phyloP scores from a whole-genome alignment of 2,797 vertebrate species.

The Acipenser oxyrinchus region DNA sequence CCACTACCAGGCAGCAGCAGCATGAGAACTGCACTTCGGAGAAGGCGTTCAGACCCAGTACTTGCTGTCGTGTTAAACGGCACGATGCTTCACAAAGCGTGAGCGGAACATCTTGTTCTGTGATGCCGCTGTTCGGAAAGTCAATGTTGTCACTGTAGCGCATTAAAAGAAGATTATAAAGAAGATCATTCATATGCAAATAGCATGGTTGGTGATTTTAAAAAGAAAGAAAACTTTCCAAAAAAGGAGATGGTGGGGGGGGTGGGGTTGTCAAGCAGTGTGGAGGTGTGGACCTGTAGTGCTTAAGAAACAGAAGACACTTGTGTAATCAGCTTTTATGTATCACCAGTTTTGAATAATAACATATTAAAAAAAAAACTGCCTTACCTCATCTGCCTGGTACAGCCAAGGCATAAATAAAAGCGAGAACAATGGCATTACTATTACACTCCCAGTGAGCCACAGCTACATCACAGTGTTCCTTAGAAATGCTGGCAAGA shows the following conservation, averaged over 20 bases:
- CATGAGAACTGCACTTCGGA: conserved; percentile 23
- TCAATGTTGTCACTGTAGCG: conserved; percentile 75
- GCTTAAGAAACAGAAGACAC: conserved; percentile 85
- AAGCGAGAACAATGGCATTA: conserved; percentile 91
- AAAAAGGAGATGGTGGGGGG: conserved; percentile 44
- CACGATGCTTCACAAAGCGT: conserved; percentile 37
- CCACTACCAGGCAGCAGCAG: no score
- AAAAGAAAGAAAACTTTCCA: conserved; percentile 64
- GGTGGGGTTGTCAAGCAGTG: conserved; percentile 51
- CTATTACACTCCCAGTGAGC: conserved; percentile 78
- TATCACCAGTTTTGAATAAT: conserved; percentile 96
- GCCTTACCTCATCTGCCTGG: conserved; percentile 96
- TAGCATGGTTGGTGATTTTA: conserved; percentile 65
- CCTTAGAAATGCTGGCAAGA: conserved; percentile 97
- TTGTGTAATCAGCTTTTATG: conserved; percentile 96
- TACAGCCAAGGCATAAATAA: conserved; percentile 96
- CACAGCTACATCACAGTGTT: conserved; percentile 85
- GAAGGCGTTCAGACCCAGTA: no score
- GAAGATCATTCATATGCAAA: conserved; percentile 75
- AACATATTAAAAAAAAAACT: conserved; percentile 78
- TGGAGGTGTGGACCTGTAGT: conserved; percentile 65
- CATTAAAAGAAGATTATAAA: conserved; percentile 81
- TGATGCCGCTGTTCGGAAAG: conserved; percentile 44
- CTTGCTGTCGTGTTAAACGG: conserved; percentile 18
- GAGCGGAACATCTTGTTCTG: conserved; percentile 56